These are phyloP conservation scores for Babylonia areolata DNA, from an alignment of 1,140 invertebrate genomes.

Conservation along the genomic window DNA sequence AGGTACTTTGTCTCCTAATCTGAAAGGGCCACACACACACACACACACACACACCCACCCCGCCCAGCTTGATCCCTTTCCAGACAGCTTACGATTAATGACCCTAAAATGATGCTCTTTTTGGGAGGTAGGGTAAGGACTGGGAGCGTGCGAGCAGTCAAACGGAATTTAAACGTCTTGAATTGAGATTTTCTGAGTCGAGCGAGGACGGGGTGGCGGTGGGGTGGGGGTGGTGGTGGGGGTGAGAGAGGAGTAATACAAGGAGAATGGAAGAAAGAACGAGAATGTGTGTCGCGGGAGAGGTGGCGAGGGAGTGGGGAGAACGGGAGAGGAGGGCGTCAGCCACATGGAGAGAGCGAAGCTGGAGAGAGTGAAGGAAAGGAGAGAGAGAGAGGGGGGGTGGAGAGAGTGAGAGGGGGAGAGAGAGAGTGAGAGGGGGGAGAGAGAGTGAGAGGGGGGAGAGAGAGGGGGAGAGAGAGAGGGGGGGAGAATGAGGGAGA, in stretches of 20 bases:
- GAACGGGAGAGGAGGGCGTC: background rate
- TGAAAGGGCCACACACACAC: too few relatives aligned
- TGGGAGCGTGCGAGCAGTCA: background rate
- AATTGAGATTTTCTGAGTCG: background rate
- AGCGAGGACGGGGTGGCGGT: background rate
- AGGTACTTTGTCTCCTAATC: too few relatives aligned
- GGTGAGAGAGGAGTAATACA: background rate
- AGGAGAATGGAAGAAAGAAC: background rate
- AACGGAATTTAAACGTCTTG: background rate
- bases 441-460: background rate
- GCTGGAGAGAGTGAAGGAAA: background rate
- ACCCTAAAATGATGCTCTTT: background rate
- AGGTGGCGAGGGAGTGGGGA: background rate
- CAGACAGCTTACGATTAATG: conserved; percentile 1
- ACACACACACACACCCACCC: background rate
- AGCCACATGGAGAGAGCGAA: background rate
- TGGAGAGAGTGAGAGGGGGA: background rate
- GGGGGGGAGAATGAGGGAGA: background rate
- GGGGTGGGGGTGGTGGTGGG: background rate
- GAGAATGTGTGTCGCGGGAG: background rate
- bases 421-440: background rate
- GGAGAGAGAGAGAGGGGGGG: background rate
- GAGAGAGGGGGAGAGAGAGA: background rate
- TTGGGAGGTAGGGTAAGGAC: background rate
- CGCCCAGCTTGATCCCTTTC: background rate